These are phyloP conservation scores for Macrosiphum euphorbiae DNA, from an alignment of 2,888 invertebrate species.

Conservation along the genomic window DNA sequence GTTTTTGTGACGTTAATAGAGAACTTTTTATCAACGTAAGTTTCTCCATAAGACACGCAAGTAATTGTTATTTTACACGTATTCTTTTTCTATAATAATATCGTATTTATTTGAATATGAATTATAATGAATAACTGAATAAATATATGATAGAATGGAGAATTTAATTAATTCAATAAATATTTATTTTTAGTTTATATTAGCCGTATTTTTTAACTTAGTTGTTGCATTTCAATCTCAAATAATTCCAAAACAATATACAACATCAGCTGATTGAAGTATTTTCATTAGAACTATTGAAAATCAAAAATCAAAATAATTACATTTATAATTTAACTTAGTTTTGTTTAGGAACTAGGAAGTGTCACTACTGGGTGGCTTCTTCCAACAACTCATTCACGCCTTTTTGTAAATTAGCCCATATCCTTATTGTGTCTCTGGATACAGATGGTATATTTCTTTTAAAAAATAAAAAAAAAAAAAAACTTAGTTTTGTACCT, in stretches of 20 bases:
- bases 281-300: not conserved
- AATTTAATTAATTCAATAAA: not conserved
- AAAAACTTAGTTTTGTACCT: not conserved
- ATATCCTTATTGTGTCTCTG: too few relatives aligned
- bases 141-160: too few relatives aligned
- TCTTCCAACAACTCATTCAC: too few relatives aligned
- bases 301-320: not conserved
- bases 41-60: not conserved
- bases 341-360: too few relatives aligned
- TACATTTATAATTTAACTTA: too few relatives aligned
- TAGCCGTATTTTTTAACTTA: constrained; percentile 24
- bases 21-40: constrained; percentile 39
- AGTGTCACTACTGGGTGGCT: too few relatives aligned
- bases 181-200: constrained; percentile 12
- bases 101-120: not conserved
- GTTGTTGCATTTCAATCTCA: constrained; percentile 46
- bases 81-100: not conserved
- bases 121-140: not conserved
- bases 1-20: constrained; percentile 38
- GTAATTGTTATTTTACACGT: not conserved
- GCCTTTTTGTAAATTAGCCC: too few relatives aligned
- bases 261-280: not conserved
- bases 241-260: constrained; percentile 38
- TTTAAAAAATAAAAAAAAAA: too few relatives aligned
- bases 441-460: too few relatives aligned